Evolutionary conservation across 1,140 invertebrate species (phyloP).

Genomic region (Penaeus japonicus): DNA sequence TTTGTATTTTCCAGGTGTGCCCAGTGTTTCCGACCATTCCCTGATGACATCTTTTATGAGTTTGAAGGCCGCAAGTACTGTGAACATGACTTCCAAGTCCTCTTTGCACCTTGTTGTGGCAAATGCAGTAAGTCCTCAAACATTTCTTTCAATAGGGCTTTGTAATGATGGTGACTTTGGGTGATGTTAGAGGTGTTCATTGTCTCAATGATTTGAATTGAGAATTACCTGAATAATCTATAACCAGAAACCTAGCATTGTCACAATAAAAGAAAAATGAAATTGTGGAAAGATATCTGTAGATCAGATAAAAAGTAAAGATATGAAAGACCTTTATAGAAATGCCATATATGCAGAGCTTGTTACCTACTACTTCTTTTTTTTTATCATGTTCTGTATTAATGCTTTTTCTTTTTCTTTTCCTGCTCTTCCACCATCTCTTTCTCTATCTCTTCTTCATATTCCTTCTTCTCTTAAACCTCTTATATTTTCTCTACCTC

Average conservation of each 20-base stretch:
- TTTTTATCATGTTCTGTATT: background rate
- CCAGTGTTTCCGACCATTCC: conserved; percentile 97
- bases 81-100: conserved; percentile 98
- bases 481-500: no score
- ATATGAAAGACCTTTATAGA: no score
- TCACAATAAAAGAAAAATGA: background rate
- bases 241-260: no score
- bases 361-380: background rate
- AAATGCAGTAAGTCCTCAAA: conserved; percentile 82
- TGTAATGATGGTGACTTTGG: no score
- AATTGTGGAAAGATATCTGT: background rate
- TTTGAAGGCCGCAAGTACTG: conserved; percentile 99
- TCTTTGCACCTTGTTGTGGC: conserved; percentile 97
- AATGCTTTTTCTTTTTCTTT: background rate
- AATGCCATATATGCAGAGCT: no score
- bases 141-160: conserved; percentile 11
- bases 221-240: no score
- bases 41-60: conserved; percentile 98
- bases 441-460: background rate
- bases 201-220: no score
- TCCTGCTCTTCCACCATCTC: background rate
- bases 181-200: no score
- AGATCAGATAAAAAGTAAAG: no score
- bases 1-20: conserved; percentile 78
- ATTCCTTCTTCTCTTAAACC: conserved; percentile 33